These are phyloP conservation scores for Megatriorchis doriae DNA, from an alignment of 2,113 vertebrate genomes.

Conservation along the genomic window DNA sequence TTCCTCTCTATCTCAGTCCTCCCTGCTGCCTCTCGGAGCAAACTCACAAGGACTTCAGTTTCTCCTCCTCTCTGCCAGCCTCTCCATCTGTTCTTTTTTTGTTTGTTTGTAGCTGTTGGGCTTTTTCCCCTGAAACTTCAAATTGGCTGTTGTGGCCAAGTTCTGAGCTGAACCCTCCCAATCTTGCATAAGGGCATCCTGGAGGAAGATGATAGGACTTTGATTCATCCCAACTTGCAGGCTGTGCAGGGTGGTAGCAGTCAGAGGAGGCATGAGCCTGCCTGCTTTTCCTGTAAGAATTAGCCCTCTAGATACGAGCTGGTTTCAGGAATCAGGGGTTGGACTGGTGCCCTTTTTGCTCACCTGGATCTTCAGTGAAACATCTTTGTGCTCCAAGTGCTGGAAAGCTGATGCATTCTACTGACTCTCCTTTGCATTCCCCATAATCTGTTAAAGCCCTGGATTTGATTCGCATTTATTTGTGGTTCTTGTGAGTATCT, in stretches of 20 bases:
- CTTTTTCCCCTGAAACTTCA: slow-evolving; percentile 1
- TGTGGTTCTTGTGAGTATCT: not conserved
- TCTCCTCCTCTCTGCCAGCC: not conserved
- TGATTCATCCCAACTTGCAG: not conserved
- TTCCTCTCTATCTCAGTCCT: not conserved
- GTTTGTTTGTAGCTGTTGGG: not conserved
- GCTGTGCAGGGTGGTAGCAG: slow-evolving; percentile 7
- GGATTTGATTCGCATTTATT: not conserved
- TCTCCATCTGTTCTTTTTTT: not conserved
- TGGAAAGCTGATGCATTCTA: not conserved
- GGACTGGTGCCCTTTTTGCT: not conserved
- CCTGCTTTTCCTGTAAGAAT: slow-evolving; percentile 40
- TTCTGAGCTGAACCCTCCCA: not conserved
- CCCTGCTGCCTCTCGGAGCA: not conserved
- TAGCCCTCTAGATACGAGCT: slow-evolving; percentile 41
- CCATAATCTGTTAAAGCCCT: not conserved
- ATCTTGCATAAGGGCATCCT: slow-evolving; percentile 14
- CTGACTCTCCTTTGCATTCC: not conserved
- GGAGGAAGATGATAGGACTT: slow-evolving; percentile 41
- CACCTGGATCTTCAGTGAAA: slow-evolving; percentile 21
- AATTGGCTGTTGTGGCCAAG: not conserved
- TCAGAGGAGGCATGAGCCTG: slow-evolving; percentile 34
- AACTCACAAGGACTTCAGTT: not conserved
- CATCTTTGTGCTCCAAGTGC: not conserved
- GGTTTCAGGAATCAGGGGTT: slow-evolving; percentile 32